Evolutionary conservation across 2,797 vertebrate species (phyloP), one percentile per base, ranked within the genome.

Genomic region (Hybognathus amarus): DNA sequence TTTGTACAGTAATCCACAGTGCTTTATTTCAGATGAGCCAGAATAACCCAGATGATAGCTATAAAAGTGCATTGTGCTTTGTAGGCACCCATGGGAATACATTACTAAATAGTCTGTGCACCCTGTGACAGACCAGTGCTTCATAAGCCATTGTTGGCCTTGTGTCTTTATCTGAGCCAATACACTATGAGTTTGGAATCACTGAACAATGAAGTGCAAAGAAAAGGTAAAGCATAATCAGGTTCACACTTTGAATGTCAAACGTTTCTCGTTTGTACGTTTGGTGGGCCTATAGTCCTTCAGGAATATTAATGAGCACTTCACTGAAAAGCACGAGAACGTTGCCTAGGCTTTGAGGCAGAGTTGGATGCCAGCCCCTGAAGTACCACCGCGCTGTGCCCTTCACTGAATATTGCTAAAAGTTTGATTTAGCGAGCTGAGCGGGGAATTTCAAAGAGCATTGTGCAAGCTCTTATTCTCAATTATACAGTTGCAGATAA

Each of bases 381-480:
- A 83, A 66, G 66, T 70, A 69, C 40, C 83, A 70, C 47, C 84
- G 82, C 81, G 36, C 59, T 74, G 42, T 75, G 63, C 74, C 85
- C 80, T 85, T 74, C 75, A 38, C 52, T 78, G 81, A 87, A 88
- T 85, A 84, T 77, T 79, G 79, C 82, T 88, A 83, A 88, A 88
- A 90, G 85, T 90, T 87, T 56, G 56, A 77, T 89, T 90, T 86
- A 91, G 89, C 71, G 68, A 87, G 88, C 83, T 56, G 80, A 85
- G 81, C 63, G 5, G 88, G 83, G 85, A 84, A 86, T 87, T 86
- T 86, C 79, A 85, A 83, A 85, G 63, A 27, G 85, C 87, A 84
- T 87, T 54, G 85, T 84, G 86, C 87, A 50, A 8, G 82, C 89
- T 88, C 88, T 91, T 88, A 50, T 89, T 91, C 91, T 90, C 90